A percentile compares a stretch with the other conserved stretches of the same genome.
Evolutionary conservation across 2,797 vertebrate genomes (phyloP).

Genomic region (Sibirionetta formosa): DNA sequence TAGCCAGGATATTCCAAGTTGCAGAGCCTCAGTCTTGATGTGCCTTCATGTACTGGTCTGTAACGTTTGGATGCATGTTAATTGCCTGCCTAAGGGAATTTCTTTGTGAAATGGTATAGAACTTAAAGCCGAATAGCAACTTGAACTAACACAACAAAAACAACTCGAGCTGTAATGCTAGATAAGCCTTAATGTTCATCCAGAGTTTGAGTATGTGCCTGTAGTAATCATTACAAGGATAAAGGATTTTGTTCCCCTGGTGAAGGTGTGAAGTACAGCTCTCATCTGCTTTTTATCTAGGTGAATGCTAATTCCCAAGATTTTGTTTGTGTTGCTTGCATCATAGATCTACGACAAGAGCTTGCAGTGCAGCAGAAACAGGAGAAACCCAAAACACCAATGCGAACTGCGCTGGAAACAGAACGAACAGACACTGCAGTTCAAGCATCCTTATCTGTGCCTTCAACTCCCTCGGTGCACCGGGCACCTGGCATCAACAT

Average conservation of each 20-base stretch:
- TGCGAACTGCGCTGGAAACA: conserved; percentile 59
- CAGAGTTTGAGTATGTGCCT: not conserved
- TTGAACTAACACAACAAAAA: not conserved
- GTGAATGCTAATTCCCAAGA: not conserved
- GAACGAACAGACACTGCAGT: conserved; percentile 85
- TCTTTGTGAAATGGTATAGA: not conserved
- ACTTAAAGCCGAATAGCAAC: not conserved
- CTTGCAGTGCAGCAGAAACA: conserved; percentile 95
- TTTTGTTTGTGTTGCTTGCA: not conserved
- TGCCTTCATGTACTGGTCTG: not conserved
- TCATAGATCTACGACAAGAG: conserved; percentile 93
- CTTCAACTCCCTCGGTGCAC: conserved; percentile 84
- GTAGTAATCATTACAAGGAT: not conserved
- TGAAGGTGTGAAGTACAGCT: not conserved
- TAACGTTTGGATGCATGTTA: not conserved
- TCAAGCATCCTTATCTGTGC: conserved; percentile 81
- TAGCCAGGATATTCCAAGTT: not conserved
- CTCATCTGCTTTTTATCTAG: not conserved
- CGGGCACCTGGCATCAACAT: conserved; percentile 70
- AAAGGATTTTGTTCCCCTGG: not conserved
- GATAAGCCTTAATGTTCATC: not conserved
- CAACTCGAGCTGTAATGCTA: not conserved
- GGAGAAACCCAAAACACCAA: conserved; percentile 83
- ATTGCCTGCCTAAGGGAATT: not conserved
- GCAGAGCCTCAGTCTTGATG: not conserved